Base-by-base conservation (phyloP, 2,797 vertebrate genomes). In the Myotis pilosus region DNA sequence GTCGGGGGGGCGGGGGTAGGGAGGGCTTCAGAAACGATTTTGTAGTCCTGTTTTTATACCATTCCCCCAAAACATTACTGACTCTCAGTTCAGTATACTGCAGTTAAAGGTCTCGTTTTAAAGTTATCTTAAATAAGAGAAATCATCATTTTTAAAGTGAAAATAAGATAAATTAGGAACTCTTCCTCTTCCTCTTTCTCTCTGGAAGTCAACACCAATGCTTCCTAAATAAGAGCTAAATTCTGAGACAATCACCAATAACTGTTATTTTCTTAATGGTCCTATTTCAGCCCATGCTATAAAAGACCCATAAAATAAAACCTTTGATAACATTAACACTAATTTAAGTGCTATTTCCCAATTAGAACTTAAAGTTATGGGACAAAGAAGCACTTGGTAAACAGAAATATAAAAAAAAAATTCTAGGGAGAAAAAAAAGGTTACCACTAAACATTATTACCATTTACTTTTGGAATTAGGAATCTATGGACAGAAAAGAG, bases 201-300 rank as follows among this genome's bases (percentile, higher is more conserved):
- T 76, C 64, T 71, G 38, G 53, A 91, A 79, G 8, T 25, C 25
- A 84, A 44, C 8, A 76, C 22, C 36, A 88, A 64, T 64, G 7
- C 28, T 96, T 92, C 55, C 92, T 88, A 93, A 79, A 78, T 83
- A 95, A 91, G 13, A 89, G 76, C 38, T 80, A 95, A 93, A 81
- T 87, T 49, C 72, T 60, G 44, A 62, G 44, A 91, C 20, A 87
- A 87, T 76, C 75, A 86, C 8, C 41, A 84, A 51, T 85, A 74
- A 62, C 44, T 85, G 20, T 53, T 88, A 53, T 30, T 28, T 36
- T 95, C 62, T 93, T 69, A 92, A 85, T 72, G 76, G 64, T 66
- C 36, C 33, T 84, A 78, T 90, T 89, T 87, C 79, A 89, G 33
- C 17, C 8, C 17, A 90, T 69, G 38, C 53, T 91, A 7, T 53